Conservation (phyloP, 2,797 vertebrate genomes). For the Gobionotothen gibberifrons region DNA sequence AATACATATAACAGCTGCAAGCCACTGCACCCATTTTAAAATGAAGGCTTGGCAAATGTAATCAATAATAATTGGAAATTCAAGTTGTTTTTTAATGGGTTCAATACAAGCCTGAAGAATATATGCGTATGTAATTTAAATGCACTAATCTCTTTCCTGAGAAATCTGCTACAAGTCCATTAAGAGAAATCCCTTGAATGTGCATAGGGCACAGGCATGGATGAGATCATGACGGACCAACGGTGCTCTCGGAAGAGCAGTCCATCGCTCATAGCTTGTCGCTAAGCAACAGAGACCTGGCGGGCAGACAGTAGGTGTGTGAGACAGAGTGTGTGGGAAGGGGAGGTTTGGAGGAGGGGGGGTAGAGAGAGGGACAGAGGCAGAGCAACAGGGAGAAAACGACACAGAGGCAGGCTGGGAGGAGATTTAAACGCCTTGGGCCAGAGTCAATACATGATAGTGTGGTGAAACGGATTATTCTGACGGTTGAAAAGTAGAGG, state of each 20-base stretch:
- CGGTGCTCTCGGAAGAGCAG: slow-evolving; percentile 83
- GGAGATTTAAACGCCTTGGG: slow-evolving; percentile 32
- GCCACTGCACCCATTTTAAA: slow-evolving; percentile 1
- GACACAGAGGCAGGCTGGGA: slow-evolving; percentile 39
- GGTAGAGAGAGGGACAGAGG: slow-evolving; percentile 45
- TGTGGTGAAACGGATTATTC: slow-evolving; percentile 40
- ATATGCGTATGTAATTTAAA: neutral
- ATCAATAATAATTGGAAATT: slow-evolving; percentile 11
- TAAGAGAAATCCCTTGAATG: neutral
- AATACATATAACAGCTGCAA: neutral
- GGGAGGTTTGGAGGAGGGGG: slow-evolving; percentile 56
- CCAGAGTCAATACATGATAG: slow-evolving; percentile 24
- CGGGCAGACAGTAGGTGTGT: slow-evolving; percentile 86
- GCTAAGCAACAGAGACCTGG: slow-evolving; percentile 88
- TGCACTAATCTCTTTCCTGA: neutral
- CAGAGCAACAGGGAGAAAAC: slow-evolving; percentile 56
- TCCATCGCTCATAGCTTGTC: slow-evolving; percentile 81
- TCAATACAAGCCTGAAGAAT: neutral
- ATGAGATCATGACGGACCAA: slow-evolving; percentile 83
- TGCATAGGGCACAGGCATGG: slow-evolving; percentile 25
- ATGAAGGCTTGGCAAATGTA: slow-evolving; percentile 1
- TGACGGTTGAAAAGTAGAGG: slow-evolving; percentile 20
- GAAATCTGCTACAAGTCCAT: slow-evolving; percentile 1
- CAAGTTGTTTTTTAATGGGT: neutral
- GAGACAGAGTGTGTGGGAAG: slow-evolving; percentile 75